Conservation (phyloP, 2,888 invertebrate species). For the Zygothrica quintamaculata region DNA sequence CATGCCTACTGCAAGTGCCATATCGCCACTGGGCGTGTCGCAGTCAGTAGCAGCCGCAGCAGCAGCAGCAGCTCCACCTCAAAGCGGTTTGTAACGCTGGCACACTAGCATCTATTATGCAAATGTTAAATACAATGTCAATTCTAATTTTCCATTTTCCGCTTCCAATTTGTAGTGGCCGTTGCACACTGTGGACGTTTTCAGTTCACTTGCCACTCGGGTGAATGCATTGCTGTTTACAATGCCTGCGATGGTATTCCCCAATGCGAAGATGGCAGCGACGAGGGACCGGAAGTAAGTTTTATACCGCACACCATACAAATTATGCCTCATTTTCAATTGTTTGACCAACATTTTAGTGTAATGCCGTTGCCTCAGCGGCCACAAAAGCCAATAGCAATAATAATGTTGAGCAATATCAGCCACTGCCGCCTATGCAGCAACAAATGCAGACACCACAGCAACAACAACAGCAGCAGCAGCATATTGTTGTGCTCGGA, state of each 20-base stretch:
- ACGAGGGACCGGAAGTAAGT: constrained; percentile 92
- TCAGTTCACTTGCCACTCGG: constrained; percentile 95
- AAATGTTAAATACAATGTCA: constrained; percentile 17
- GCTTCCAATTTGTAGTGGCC: constrained; percentile 36
- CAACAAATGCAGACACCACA: constrained; percentile 60
- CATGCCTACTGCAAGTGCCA: constrained; percentile 29
- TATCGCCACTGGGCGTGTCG: constrained; percentile 39
- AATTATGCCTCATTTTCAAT: constrained; percentile 5
- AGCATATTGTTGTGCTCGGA: constrained; percentile 60
- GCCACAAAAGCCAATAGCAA: constrained; percentile 43
- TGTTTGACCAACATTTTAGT: constrained; percentile 60
- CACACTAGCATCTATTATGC: constrained; percentile 27
- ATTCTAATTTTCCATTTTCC: constrained; percentile 25
- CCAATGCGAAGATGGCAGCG: constrained; percentile 95
- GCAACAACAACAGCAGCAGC: constrained; percentile 55
- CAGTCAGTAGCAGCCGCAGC: constrained; percentile 34
- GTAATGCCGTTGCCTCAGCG: constrained; percentile 69
- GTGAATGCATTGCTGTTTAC: constrained; percentile 97
- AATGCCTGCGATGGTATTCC: constrained; percentile 97
- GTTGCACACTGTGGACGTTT: constrained; percentile 89
- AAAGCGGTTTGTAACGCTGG: constrained; percentile 54
- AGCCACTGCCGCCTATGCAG: constrained; percentile 56
- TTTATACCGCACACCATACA: background rate
- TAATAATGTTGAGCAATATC: constrained; percentile 65
- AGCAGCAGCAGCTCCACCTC: constrained; percentile 32